These are phyloP conservation scores for Australoheros scitulus DNA, from an alignment of 2,113 vertebrate species.

Conservation along the genomic window DNA sequence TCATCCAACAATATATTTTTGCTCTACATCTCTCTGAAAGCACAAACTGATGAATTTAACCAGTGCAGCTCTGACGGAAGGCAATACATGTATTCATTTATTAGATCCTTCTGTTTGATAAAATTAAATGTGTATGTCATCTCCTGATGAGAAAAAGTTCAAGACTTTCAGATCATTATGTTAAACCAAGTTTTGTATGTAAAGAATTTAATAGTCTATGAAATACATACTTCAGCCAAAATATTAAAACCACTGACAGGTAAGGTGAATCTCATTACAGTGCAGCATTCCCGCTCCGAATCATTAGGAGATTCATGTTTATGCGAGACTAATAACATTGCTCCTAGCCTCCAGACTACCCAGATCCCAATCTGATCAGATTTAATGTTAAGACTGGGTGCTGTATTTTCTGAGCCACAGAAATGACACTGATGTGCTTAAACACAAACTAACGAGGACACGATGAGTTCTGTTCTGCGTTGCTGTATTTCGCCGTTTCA, in stretches of 20 bases:
- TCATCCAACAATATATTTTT: constrained; percentile 21
- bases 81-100: constrained; percentile 26
- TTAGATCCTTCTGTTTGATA: background rate
- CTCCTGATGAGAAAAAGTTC: background rate
- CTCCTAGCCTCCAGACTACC: background rate
- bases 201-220: background rate
- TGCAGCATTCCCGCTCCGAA: background rate
- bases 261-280: background rate
- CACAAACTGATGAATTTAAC: constrained; percentile 48
- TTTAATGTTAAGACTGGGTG: background rate
- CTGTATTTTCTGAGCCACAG: background rate
- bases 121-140: background rate
- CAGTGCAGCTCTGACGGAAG: constrained; percentile 37
- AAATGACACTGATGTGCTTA: background rate
- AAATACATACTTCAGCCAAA: background rate
- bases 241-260: background rate
- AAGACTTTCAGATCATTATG: background rate
- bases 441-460: background rate
- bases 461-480: background rate
- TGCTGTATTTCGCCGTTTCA: background rate
- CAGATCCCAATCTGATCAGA: background rate
- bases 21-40: constrained; percentile 41
- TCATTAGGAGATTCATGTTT: background rate
- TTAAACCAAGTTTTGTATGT: background rate
- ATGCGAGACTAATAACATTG: background rate